Evolutionary conservation across 2,113 vertebrate genomes (phyloP), one percentile per base, ranked within the genome.

Genomic region (Oryzias javanicus): DNA sequence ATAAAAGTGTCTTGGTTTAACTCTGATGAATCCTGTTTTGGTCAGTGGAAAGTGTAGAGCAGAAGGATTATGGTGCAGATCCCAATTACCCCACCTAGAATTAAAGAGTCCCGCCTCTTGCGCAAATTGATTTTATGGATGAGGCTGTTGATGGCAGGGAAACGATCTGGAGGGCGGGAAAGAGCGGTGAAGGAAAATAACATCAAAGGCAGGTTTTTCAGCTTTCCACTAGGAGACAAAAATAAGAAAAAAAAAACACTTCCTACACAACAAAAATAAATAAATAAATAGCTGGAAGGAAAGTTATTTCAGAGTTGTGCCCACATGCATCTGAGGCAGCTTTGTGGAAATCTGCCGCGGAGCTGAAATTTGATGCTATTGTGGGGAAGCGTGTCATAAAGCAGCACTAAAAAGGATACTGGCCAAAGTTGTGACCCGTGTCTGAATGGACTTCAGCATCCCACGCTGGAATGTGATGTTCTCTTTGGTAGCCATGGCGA

Each of bases 401-500:
- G 15, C 0, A 61, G 47, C 24, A 52, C 20, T 67, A 29, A 86
- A 35, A 96, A 98, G 97, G 96, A 98, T 98, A 98, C 96, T 98
- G 84, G 97, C 94, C 91, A 98, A 89, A 86, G 95, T 96, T 84
- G 96, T 98, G 89, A 98, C 95, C 86, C 93, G 93, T 89, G 94
- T 96, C 62, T 98, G 96, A 91, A 98, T 95, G 68, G 95, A 95
- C 86, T 97, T 97, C 83, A 98, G 65, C 86, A 96, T 89, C 76
- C 96, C 95, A 73, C 96, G 92, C 85, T 98, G 96, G 10, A 94
- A 97, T 68, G 95, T 95, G 92, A 98, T 95, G 89, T 95, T 98
- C 93, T 98, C 96, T 91, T 96, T 98, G 64, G 96, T 98, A 88
- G 95, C 92, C 95, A 98, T 98, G 84, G 96, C 96, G 75, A 98